These are phyloP conservation scores for Saturnia japonica DNA, from an alignment of 2,888 invertebrate genomes.

Conservation along the genomic window DNA sequence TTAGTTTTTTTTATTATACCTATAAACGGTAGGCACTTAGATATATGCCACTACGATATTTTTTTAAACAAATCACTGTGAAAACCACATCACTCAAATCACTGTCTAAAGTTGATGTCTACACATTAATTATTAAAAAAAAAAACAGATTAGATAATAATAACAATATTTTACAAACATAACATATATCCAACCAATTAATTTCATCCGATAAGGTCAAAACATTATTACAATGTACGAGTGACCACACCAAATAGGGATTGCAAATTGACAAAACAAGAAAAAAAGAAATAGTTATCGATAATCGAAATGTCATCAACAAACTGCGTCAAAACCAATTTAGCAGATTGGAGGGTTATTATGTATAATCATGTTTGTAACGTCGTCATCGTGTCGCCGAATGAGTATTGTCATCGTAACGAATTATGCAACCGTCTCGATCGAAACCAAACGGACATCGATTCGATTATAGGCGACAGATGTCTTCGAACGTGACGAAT, in stretches of 20 bases:
- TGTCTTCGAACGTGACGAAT: conserved; percentile 81
- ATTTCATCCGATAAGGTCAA: background rate
- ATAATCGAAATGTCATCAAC: conserved; percentile 69
- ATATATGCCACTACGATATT: too few species aligned
- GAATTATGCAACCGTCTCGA: conserved; percentile 75
- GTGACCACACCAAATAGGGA: conserved; percentile 13
- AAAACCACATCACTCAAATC: too few species aligned
- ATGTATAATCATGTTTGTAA: conserved; percentile 68
- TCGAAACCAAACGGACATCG: conserved; percentile 59
- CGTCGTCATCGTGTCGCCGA: conserved; percentile 35
- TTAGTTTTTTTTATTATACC: too few species aligned
- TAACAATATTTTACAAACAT: background rate
- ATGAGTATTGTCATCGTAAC: conserved; percentile 74
- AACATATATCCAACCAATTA: background rate
- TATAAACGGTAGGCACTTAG: too few species aligned
- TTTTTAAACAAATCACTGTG: too few species aligned
- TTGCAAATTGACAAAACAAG: conserved; percentile 22
- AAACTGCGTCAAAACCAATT: conserved; percentile 60
- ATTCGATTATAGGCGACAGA: conserved; percentile 80
- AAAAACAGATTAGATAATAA: too few species aligned
- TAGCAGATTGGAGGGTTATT: conserved; percentile 59
- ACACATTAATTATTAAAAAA: too few species aligned
- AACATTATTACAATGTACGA: conserved; percentile 4
- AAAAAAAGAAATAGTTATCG: conserved; percentile 44
- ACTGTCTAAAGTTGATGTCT: too few species aligned